A percentile compares a stretch with the other conserved stretches of the same genome.
Evolutionary conservation across 2,113 vertebrate genomes (phyloP).

Genomic region (Microtus ochrogaster): DNA sequence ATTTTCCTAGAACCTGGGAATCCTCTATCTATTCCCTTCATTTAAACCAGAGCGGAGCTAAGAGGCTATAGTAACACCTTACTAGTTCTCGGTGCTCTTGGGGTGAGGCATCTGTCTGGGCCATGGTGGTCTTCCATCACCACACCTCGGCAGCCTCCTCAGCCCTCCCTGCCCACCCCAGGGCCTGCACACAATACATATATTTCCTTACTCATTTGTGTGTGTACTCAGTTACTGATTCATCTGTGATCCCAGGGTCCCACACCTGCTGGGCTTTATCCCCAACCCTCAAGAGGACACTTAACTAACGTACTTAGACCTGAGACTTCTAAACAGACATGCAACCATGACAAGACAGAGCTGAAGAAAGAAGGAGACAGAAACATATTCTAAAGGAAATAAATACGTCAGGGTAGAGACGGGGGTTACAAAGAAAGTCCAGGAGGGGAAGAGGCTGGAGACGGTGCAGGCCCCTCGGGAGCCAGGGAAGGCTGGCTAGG

Average conservation of each 20-base stretch:
- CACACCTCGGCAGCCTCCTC: background rate
- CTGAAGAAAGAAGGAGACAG: background rate
- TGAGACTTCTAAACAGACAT: background rate
- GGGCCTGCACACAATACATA: background rate
- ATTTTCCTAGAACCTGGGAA: background rate
- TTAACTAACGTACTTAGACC: background rate
- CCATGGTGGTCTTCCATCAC: background rate
- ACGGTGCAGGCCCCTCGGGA: background rate
- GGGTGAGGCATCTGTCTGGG: no score
- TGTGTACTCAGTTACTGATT: background rate
- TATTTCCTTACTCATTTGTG: background rate
- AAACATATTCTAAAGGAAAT: background rate
- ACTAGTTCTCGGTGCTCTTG: background rate
- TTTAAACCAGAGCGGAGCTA: background rate
- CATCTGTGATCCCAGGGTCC: background rate
- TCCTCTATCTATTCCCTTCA: background rate
- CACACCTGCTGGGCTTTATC: background rate
- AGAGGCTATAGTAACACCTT: background rate
- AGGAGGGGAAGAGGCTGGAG: background rate
- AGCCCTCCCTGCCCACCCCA: background rate
- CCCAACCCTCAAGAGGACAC: background rate
- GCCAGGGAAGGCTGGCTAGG: background rate
- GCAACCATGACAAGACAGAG: accelerated
- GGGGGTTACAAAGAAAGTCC: background rate
- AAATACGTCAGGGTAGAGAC: background rate